Evolutionary conservation across 1,140 invertebrate genomes (phyloP).

Genomic region (Stegodyphus mimosarum): DNA sequence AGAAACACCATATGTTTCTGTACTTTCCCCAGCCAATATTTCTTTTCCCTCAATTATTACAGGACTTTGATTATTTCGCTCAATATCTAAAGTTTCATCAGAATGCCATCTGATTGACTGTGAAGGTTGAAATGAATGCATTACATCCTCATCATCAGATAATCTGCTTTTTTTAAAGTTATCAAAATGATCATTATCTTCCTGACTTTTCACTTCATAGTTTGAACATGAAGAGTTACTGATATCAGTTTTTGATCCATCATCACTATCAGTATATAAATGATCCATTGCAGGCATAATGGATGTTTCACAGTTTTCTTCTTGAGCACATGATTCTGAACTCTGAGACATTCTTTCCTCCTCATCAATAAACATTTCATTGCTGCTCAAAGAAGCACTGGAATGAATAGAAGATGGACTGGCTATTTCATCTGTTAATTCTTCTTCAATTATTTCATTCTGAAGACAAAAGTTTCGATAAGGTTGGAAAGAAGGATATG

Average conservation of each 20-base stretch:
- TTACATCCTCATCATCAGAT: constrained; percentile 26
- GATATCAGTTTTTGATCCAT: constrained; percentile 29
- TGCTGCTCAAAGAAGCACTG: constrained; percentile 27
- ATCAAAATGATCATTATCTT: neutral
- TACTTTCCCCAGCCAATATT: constrained; percentile 35
- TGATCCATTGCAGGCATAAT: constrained; percentile 27
- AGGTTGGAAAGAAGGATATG: constrained; percentile 1
- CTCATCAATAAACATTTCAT: constrained; percentile 4
- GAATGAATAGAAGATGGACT: constrained; percentile 25
- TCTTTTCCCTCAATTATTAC: constrained; percentile 48
- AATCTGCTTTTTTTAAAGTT: constrained; percentile 4
- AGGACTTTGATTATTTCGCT: constrained; percentile 8
- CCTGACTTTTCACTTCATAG: neutral
- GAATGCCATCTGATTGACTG: constrained; percentile 28
- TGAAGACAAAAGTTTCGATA: constrained; percentile 40
- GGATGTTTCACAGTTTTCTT: constrained; percentile 15
- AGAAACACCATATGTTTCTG: constrained; percentile 12
- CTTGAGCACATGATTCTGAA: constrained; percentile 10
- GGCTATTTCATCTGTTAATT: constrained; percentile 47
- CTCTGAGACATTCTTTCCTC: constrained; percentile 46
- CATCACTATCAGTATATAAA: constrained; percentile 23
- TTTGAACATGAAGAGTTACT: constrained; percentile 15
- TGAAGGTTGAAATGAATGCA: constrained; percentile 28
- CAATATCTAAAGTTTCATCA: constrained; percentile 43
- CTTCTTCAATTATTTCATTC: constrained; percentile 53